Conservation (phyloP, 2,797 vertebrate species). For the Cuniculus paca region DNA sequence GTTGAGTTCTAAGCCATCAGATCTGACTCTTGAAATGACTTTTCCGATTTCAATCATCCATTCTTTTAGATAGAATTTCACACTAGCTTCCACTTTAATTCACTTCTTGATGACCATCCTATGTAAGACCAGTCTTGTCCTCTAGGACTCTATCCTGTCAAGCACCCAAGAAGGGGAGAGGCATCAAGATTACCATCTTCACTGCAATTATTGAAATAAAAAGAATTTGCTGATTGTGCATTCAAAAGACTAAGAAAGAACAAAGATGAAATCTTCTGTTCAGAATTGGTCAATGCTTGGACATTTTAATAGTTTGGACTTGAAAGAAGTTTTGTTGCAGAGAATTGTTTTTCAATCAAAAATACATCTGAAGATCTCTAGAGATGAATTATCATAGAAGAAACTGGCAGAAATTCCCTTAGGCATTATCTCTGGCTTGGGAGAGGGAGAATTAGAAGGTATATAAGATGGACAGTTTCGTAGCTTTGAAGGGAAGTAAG, state of each 20-base stretch:
- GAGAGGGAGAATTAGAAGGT: not conserved
- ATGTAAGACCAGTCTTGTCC: not conserved
- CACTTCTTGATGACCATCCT: not conserved
- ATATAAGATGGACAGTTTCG: conserved; percentile 23
- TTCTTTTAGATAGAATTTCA: not conserved
- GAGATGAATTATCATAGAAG: conserved; percentile 24
- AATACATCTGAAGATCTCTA: not conserved
- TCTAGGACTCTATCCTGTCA: not conserved
- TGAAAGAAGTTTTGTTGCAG: not conserved
- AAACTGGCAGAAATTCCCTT: not conserved
- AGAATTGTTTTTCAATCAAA: conserved; percentile 39
- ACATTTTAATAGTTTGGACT: not conserved
- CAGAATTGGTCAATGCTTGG: not conserved
- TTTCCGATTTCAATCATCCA: not conserved
- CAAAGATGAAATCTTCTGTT: not conserved
- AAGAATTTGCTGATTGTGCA: not conserved
- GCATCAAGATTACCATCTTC: not conserved
- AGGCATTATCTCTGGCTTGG: conserved; percentile 24
- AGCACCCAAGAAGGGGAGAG: too few species aligned
- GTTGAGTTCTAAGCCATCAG: not conserved
- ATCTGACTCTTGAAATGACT: not conserved
- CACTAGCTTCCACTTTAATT: not conserved
- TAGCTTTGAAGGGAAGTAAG: conserved; percentile 28
- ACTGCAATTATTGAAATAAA: not conserved
- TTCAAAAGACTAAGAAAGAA: not conserved